Evolutionary conservation across 30 jellyfish, hydroid and myxozoan genomes (phyloP).

Genomic region (Phacellophora camtschatica): DNA sequence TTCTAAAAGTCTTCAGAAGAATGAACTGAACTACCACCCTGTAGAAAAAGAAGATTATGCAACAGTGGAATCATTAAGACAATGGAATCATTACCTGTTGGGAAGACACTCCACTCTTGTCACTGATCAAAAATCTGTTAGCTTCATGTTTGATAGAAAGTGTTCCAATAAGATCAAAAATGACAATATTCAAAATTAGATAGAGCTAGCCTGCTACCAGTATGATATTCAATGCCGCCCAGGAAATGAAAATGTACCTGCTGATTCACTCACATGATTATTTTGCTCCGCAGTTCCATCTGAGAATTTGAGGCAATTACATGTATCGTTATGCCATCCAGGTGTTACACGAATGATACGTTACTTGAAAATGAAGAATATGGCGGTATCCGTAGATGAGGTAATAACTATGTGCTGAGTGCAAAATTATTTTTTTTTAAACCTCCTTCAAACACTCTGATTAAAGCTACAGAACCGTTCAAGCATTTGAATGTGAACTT

Average conservation of each 20-base stretch:
- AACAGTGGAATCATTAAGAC: slow-evolving; percentile 57
- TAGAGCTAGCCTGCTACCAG: slow-evolving; percentile 63
- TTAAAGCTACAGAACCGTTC: slow-evolving; percentile 6
- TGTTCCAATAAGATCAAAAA: slow-evolving; percentile 58
- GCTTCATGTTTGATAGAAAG: slow-evolving; percentile 65
- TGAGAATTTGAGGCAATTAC: slow-evolving; percentile 11
- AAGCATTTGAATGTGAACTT: no score
- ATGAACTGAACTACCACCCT: slow-evolving; percentile 49
- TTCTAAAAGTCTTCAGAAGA: slow-evolving; percentile 43
- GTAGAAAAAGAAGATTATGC: slow-evolving; percentile 86
- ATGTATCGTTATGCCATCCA: slow-evolving; percentile 76
- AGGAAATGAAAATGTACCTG: slow-evolving; percentile 65
- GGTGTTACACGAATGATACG: slow-evolving; percentile 71
- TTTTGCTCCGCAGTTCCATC: slow-evolving; percentile 25
- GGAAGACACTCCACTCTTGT: slow-evolving; percentile 66
- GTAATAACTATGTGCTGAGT: slow-evolving; percentile 46
- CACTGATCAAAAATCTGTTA: slow-evolving; percentile 76
- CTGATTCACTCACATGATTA: slow-evolving; percentile 69
- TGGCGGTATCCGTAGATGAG: slow-evolving; percentile 25
- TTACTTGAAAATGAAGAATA: background rate
- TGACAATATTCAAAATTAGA: slow-evolving; percentile 79
- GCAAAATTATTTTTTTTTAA: background rate
- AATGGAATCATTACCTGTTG: slow-evolving; percentile 69
- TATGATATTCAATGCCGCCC: slow-evolving; percentile 84
- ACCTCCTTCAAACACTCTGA: background rate